phyloP scores from a whole-genome alignment of 2,113 vertebrate species.

The Uropsilus gracilis region DNA sequence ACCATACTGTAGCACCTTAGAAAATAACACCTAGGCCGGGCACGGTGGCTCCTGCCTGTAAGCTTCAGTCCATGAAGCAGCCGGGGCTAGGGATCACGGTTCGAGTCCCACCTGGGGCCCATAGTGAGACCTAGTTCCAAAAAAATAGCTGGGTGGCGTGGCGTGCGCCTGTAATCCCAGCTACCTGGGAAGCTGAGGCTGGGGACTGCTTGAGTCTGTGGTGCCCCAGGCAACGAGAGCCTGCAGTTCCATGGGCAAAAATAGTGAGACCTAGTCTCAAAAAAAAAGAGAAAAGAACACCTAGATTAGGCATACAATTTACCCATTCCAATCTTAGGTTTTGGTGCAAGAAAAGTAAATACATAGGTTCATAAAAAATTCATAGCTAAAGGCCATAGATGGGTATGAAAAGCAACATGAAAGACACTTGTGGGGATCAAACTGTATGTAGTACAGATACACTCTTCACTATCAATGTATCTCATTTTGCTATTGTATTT shows the following conservation, averaged over 20 bases:
- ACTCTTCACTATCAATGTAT: not conserved
- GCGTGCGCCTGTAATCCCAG: too few species aligned
- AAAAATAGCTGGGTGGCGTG: too few species aligned
- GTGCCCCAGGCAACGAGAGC: too few species aligned
- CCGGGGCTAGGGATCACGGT: too few species aligned
- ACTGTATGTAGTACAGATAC: not conserved
- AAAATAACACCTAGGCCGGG: not conserved
- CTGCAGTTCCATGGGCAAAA: too few species aligned
- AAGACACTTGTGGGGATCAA: not conserved
- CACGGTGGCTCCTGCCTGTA: too few species aligned
- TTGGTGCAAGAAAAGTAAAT: not conserved
- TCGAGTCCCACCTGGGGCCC: too few species aligned
- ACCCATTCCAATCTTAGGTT: not conserved
- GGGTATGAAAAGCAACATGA: not conserved
- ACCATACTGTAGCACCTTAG: not conserved
- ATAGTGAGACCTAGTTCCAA: too few species aligned
- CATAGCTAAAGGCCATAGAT: not conserved
- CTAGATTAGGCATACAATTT: not conserved
- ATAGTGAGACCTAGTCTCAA: too few species aligned
- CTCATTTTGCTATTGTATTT: not conserved
- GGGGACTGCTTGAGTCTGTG: too few species aligned
- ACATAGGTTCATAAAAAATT: not conserved
- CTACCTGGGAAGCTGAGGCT: too few species aligned
- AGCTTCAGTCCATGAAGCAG: too few species aligned
- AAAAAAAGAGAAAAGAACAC: constrained; percentile 15